Evolutionary conservation across 2,113 vertebrate genomes (phyloP).

Genomic region (Pterophyllum scalare): DNA sequence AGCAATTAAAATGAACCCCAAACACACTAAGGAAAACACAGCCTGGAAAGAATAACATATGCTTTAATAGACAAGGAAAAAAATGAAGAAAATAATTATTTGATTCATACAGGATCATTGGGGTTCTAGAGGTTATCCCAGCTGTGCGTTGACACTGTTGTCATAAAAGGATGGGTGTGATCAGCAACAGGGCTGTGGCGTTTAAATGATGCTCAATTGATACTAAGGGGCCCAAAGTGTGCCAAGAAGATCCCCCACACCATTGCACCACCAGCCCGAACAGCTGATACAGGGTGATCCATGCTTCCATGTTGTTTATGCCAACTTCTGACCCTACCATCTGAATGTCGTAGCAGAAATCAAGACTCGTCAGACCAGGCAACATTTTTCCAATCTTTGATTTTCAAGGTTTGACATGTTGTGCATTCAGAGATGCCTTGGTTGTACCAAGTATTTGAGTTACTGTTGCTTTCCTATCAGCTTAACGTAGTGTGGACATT

Average conservation of each 20-base stretch:
- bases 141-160: background rate
- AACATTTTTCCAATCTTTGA: too few relatives aligned
- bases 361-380: background rate
- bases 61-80: background rate
- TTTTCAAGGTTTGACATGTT: background rate
- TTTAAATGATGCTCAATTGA: too few relatives aligned
- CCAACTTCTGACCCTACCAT: background rate
- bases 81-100: fast-evolving
- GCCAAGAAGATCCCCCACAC: background rate
- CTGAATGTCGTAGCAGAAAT: background rate
- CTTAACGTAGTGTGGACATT: too few relatives aligned
- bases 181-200: too few relatives aligned
- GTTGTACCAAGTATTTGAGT: too few relatives aligned
- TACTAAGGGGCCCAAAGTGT: too few relatives aligned
- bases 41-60: background rate
- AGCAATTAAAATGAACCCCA: background rate
- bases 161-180: too few relatives aligned
- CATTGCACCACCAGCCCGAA: background rate
- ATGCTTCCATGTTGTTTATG: background rate
- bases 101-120: background rate
- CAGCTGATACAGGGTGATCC: background rate
- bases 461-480: too few relatives aligned
- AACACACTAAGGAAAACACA: background rate
- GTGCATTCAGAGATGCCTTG: background rate
- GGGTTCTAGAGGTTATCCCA: background rate